Conservation (phyloP, 2,888 invertebrate genomes). For the Gari tellinella region DNA sequence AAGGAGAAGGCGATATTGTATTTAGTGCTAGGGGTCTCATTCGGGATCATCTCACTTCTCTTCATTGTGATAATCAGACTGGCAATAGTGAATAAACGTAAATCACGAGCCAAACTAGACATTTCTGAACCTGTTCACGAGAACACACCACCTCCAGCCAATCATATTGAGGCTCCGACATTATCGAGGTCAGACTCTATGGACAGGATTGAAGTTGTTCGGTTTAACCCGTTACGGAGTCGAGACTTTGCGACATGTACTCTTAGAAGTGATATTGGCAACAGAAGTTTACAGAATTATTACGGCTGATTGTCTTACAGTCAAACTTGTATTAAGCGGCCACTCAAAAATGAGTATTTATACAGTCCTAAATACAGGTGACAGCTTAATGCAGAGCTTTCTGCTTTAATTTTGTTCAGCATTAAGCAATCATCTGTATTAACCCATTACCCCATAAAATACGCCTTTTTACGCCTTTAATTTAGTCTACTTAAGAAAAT, state of each 20-base stretch:
- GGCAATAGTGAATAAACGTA: conserved; percentile 70
- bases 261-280: conserved; percentile 70
- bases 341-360: too few species aligned
- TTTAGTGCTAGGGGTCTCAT: conserved; percentile 76
- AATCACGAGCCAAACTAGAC: conserved; percentile 73
- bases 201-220: conserved; percentile 79
- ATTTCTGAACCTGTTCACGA: conserved; percentile 77
- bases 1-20: conserved; percentile 78
- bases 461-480: too few species aligned
- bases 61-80: conserved; percentile 75
- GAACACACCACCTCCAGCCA: conserved; percentile 62
- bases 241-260: conserved; percentile 67
- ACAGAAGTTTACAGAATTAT: conserved; percentile 72
- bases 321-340: too few species aligned
- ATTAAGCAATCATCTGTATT: too few species aligned
- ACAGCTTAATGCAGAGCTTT: too few species aligned
- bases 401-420: too few species aligned
- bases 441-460: too few species aligned
- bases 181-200: conserved; percentile 76
- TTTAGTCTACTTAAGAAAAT: too few species aligned
- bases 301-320: conserved; percentile 60
- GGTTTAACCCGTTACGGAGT: conserved; percentile 75
- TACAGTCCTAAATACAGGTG: too few species aligned
- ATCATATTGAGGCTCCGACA: conserved; percentile 72
- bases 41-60: conserved; percentile 74